phyloP scores from a whole-genome alignment of 2,113 vertebrate genomes.

The Ptyas mucosa region DNA sequence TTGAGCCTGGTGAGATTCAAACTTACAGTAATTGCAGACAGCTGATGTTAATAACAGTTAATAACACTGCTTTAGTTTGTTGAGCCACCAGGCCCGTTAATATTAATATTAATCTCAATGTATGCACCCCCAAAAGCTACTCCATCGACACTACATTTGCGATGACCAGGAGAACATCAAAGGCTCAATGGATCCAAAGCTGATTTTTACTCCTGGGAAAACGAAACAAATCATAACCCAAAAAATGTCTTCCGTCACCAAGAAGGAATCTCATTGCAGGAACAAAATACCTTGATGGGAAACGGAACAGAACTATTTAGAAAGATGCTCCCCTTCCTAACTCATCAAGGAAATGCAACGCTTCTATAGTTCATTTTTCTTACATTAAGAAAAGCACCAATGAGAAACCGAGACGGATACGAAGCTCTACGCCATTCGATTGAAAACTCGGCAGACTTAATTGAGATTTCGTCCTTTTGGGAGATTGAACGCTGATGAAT shows the following conservation, averaged over 20 bases:
- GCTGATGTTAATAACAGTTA: no score
- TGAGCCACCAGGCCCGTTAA: no score
- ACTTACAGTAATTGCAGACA: no score
- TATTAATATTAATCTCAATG: background rate
- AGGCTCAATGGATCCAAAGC: background rate
- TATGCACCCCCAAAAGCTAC: background rate
- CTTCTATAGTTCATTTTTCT: background rate
- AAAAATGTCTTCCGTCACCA: slow-evolving; percentile 7
- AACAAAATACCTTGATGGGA: slow-evolving; percentile 14
- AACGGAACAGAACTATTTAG: background rate
- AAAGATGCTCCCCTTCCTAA: background rate
- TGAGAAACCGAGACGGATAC: background rate
- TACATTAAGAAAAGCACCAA: background rate
- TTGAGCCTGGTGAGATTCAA: no score
- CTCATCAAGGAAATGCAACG: background rate
- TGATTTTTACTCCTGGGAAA: slow-evolving; percentile 1
- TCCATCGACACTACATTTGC: background rate
- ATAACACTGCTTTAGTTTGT: no score
- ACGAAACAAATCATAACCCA: background rate
- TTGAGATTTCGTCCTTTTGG: accelerated
- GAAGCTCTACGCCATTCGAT: background rate
- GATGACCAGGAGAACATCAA: background rate
- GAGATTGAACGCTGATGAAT: background rate
- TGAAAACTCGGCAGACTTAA: background rate
- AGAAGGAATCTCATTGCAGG: slow-evolving; percentile 16